phyloP scores from a whole-genome alignment of 2,888 invertebrate species.

The Trichopoda pennipes region DNA sequence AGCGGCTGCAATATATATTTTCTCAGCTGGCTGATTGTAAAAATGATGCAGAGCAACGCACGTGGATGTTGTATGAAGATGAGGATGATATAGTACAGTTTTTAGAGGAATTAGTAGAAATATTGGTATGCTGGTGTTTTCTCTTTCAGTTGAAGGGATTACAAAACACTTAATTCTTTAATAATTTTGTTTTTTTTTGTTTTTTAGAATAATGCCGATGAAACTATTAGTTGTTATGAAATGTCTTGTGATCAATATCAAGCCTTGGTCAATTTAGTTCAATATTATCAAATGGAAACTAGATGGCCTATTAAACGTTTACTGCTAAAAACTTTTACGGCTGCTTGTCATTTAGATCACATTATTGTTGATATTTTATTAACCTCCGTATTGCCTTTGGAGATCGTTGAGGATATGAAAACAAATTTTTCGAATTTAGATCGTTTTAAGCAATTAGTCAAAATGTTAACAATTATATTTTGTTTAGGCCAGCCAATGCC shows the following conservation, averaged over 20 bases:
- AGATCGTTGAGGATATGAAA: conserved; percentile 91
- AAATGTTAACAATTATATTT: conserved; percentile 92
- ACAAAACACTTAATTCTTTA: background rate
- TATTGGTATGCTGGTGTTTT: conserved; percentile 83
- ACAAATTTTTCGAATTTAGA: conserved; percentile 89
- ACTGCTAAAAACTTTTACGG: conserved; percentile 91
- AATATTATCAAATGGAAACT: conserved; percentile 98
- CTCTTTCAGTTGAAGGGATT: background rate
- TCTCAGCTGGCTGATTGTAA: conserved; percentile 93
- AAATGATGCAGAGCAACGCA: conserved; percentile 96
- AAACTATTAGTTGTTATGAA: conserved; percentile 91
- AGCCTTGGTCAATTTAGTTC: conserved; percentile 91
- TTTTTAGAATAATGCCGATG: conserved; percentile 93
- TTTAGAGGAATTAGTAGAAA: conserved; percentile 90
- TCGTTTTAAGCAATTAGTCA: conserved; percentile 90
- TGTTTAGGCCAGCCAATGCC: conserved; percentile 95
- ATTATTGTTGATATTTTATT: conserved; percentile 91
- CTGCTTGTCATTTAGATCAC: conserved; percentile 92
- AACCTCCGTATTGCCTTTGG: conserved; percentile 93
- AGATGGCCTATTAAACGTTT: conserved; percentile 92
- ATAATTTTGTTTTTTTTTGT: conserved; percentile 7
- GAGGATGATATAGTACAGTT: conserved; percentile 93
- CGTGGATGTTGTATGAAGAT: conserved; percentile 97
- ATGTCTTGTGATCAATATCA: conserved; percentile 91
- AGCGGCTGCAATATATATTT: conserved; percentile 90